Evolutionary conservation across 2,888 invertebrate species (phyloP).

Genomic region (Liposcelis brunnea): DNA sequence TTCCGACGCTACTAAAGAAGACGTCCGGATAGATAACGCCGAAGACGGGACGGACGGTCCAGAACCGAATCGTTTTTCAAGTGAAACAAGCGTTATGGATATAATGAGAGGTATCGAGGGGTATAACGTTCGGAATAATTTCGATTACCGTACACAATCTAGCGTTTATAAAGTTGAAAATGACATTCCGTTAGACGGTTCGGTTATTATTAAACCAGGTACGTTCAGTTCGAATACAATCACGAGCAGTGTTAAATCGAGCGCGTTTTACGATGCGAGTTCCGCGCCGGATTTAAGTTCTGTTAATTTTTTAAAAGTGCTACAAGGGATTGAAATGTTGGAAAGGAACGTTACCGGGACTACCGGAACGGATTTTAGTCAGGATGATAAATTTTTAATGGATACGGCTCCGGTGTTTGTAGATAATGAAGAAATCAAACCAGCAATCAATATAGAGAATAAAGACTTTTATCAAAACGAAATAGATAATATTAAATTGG

Average conservation of each 20-base stretch:
- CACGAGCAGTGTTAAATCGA: background rate
- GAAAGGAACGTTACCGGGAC: background rate
- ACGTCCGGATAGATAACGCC: background rate
- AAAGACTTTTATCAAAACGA: background rate
- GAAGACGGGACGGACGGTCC: conserved; percentile 7
- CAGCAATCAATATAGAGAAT: conserved; percentile 6
- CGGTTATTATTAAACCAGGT: background rate
- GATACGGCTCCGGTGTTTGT: background rate
- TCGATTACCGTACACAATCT: too few species aligned
- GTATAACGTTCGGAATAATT: too few species aligned
- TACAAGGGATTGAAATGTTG: background rate
- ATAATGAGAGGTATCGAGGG: too few species aligned
- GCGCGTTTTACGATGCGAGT: background rate
- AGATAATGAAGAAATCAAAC: background rate
- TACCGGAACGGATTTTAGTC: background rate
- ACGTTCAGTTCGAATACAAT: background rate
- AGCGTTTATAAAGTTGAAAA: background rate
- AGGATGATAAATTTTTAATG: background rate
- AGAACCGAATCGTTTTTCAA: background rate
- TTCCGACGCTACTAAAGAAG: too few species aligned
- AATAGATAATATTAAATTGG: conserved; percentile 10
- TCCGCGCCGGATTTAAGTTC: background rate
- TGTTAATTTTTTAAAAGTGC: background rate
- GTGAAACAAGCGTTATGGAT: too few species aligned
- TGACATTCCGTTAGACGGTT: background rate